These are phyloP conservation scores for Neelides folsomi DNA, from an alignment of 2,888 invertebrate genomes.

Conservation along the genomic window DNA sequence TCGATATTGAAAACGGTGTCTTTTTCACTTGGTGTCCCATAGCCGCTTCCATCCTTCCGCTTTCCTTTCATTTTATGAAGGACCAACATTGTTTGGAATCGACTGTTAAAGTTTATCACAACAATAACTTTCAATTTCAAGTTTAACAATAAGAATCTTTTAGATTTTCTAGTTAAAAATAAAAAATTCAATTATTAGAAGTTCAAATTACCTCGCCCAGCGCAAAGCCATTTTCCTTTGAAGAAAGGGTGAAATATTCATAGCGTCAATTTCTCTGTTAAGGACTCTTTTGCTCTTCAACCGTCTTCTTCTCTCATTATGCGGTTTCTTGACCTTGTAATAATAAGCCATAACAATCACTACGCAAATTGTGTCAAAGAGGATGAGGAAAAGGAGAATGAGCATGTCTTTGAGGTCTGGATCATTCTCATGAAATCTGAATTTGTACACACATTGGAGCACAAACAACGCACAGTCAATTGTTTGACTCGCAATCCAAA, in stretches of 20 bases:
- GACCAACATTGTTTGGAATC: too few relatives aligned
- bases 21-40: too few relatives aligned
- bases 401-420: neutral
- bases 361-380: constrained; percentile 3
- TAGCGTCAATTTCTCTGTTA: constrained; percentile 6
- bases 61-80: too few relatives aligned
- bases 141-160: too few relatives aligned
- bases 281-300: constrained; percentile 4
- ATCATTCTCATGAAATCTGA: neutral
- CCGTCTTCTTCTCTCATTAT: neutral
- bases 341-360: constrained; percentile 1
- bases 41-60: too few relatives aligned
- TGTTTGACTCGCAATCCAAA: constrained; percentile 5
- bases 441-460: neutral
- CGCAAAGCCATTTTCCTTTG: constrained; percentile 7
- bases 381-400: neutral
- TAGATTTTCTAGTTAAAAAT: too few relatives aligned
- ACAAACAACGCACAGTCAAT: neutral
- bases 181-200: too few relatives aligned
- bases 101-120: too few relatives aligned
- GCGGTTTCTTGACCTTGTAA: constrained; percentile 4
- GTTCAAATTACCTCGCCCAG: constrained; percentile 9
- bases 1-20: too few relatives aligned
- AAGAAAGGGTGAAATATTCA: constrained; percentile 4
- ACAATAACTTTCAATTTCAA: too few relatives aligned